phyloP scores from a whole-genome alignment of 2,113 vertebrate genomes.

The Bubalus kerabau region DNA sequence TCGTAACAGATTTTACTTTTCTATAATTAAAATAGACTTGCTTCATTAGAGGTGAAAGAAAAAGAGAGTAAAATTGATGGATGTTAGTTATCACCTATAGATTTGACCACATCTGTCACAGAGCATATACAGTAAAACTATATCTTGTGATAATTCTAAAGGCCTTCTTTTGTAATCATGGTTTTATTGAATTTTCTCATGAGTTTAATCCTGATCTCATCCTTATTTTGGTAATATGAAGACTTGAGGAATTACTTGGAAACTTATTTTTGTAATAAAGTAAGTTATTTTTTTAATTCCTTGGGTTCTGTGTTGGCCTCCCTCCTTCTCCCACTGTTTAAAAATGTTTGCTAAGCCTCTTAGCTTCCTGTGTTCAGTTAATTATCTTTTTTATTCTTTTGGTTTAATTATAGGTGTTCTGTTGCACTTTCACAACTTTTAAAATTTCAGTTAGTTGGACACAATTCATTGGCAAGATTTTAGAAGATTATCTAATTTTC shows the following conservation, averaged over 20 bases:
- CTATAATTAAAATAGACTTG: not conserved
- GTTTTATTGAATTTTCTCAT: not conserved
- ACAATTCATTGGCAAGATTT: not conserved
- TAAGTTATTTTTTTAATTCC: not conserved
- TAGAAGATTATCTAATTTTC: not conserved
- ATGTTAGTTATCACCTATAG: not conserved
- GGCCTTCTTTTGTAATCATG: not conserved
- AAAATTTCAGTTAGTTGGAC: not conserved
- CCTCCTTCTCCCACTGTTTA: not conserved
- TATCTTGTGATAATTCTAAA: not conserved
- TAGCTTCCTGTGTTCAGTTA: not conserved
- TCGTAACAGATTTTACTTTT: not conserved
- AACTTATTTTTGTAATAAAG: slow-evolving; percentile 11
- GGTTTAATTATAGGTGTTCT: not conserved
- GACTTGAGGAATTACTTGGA: not conserved
- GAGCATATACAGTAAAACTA: not conserved
- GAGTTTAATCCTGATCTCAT: not conserved
- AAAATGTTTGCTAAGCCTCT: not conserved
- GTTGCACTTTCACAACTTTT: not conserved
- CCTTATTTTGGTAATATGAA: not conserved
- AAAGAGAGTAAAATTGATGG: not conserved
- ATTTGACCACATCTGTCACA: not conserved
- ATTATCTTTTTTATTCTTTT: not conserved
- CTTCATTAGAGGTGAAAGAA: not conserved
- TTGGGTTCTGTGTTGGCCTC: not conserved